Evolutionary conservation across 2,797 vertebrate species (phyloP), one percentile per base, ranked within the genome.

Genomic region (Sternarchorhynchus goeldii): DNA sequence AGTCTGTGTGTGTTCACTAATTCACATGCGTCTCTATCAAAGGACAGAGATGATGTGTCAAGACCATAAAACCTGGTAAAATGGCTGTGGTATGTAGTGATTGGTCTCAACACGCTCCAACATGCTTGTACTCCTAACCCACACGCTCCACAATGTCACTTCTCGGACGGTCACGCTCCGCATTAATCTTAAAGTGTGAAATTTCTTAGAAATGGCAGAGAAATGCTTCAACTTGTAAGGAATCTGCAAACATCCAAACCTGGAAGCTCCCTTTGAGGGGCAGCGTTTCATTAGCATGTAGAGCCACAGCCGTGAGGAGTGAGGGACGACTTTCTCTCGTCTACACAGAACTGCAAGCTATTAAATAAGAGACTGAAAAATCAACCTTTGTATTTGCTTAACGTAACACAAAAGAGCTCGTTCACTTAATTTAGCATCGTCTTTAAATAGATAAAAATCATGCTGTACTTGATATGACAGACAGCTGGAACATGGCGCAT

Each of bases 201-300:
- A 17, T 29, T 36, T 56, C 55, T 68, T 34, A 5, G 25, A 62
- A 55, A 62, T 2, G 25, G 17, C 55, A 77, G 45, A 79, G 34
- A 55, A 76, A 76, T 66, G 39, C 39, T 56, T 12, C 36, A 17
- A 72, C 20, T 39, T 34, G 59, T 67, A 55, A 57, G 10, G 29
- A 81, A 73, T 71, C 20, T 45, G 10, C 50, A 72, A 56, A 58
- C 29, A 58, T 64, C 60, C 53, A 65, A 10, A 71, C 45, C 53
- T 8, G 36, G 53, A 45, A 20, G 58, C 25, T 50, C n/a, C 34
- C 32, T 34, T 65, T 65, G 34, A 36, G 34, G 12, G 34, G 31
- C n/a, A 17, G 39, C 0, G 36, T 20, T 59, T 50, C 21, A 39
- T 66, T 39, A 14, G 25, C 29, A 12, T 41, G 34, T n/a, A 18